Conservation (phyloP, 2,113 vertebrate genomes). For the Mobula birostris region DNA sequence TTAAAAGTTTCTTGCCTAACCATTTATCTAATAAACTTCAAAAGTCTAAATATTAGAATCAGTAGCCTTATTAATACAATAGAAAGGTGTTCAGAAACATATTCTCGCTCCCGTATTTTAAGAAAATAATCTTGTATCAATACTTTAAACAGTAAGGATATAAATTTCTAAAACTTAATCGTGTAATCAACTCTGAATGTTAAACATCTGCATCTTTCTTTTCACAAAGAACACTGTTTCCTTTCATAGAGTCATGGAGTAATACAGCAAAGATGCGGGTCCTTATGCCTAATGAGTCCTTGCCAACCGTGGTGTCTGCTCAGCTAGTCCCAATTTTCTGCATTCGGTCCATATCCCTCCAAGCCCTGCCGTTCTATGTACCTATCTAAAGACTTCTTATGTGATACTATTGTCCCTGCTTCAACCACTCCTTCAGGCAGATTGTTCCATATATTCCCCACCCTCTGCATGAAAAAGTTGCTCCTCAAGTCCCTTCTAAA, state of each 20-base stretch:
- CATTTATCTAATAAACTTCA: constrained; percentile 3
- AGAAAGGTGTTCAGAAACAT: constrained; percentile 13
- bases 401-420: too few species aligned
- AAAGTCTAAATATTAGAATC: constrained; percentile 25
- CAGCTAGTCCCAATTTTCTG: too few species aligned
- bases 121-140: constrained; percentile 7
- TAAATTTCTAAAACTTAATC: background rate
- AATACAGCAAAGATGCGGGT: too few species aligned
- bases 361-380: too few species aligned
- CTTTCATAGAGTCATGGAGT: background rate
- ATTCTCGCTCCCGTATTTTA: background rate
- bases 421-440: too few species aligned
- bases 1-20: background rate
- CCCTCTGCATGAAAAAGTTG: too few species aligned
- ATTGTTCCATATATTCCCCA: too few species aligned
- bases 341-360: too few species aligned
- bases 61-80: background rate
- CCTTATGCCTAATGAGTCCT: too few species aligned
- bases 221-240: background rate
- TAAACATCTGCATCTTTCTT: background rate
- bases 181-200: background rate
- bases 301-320: too few species aligned
- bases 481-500: too few species aligned
- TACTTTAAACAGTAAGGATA: background rate
- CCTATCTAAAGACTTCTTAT: too few species aligned